A percentile compares a stretch with the other conserved stretches of the same genome.
phyloP scores from a whole-genome alignment of 1,140 invertebrate species.

The Lepidostoma basale region DNA sequence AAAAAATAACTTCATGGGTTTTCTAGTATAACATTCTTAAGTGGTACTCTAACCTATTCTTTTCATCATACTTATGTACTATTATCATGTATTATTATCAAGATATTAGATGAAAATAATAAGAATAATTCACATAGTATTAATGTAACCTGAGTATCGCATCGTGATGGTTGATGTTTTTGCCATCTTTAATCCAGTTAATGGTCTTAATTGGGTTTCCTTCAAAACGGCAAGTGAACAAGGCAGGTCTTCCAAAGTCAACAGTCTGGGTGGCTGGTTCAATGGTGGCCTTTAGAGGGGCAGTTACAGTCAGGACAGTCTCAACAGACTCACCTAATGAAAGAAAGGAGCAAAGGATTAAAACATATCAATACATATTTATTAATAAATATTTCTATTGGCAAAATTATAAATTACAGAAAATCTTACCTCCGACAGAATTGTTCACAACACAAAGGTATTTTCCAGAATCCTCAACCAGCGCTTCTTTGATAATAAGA shows the following conservation, averaged over 20 bases:
- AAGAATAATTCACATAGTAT: not conserved
- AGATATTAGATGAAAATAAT: not conserved
- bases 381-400: constrained; percentile 11
- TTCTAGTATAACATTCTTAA: too few species aligned
- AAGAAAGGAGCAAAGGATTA: not conserved
- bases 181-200: constrained; percentile 92
- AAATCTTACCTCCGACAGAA: constrained; percentile 76
- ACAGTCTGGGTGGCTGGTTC: constrained; percentile 90
- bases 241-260: constrained; percentile 89
- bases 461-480: constrained; percentile 90
- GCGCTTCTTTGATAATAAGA: constrained; percentile 87
- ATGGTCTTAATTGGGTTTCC: constrained; percentile 89
- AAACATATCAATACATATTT: not conserved
- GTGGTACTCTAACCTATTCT: too few species aligned
- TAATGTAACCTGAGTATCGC: constrained; percentile 64
- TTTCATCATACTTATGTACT: too few species aligned
- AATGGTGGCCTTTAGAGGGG: constrained; percentile 83
- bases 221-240: constrained; percentile 87
- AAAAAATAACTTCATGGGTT: too few species aligned
- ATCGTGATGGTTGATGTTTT: constrained; percentile 78
- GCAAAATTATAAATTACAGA: not conserved
- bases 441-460: constrained; percentile 95
- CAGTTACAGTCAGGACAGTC: constrained; percentile 90
- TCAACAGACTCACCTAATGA: constrained; percentile 80
- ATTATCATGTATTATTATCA: too few species aligned